Base-by-base conservation (phyloP, 2,113 vertebrate genomes). In the Tympanuchus pallidicinctus region DNA sequence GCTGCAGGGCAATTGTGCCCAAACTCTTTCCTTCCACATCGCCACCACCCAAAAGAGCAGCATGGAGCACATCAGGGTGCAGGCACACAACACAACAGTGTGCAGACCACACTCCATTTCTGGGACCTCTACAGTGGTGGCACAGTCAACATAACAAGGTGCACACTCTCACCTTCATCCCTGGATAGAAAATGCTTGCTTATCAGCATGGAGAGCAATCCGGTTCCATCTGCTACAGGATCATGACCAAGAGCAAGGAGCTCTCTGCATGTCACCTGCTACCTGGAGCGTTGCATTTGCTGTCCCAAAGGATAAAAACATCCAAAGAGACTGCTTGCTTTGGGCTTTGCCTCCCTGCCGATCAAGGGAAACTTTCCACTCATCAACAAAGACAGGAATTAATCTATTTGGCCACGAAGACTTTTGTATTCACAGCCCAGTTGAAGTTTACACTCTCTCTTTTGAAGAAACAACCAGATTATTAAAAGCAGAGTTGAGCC, bases 1-100 rank as follows among this genome's bases (percentile, higher is more conserved):
- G 2, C 1, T 16, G 1, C 1, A 25, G 9, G 40, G 4, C 25
- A 47, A 69, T 40, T 8, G 0, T 25, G 85, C 17, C 61, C 70
- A 22, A 59, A 66, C 30, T 61, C 38, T 0, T 0, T 45, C 61
- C 63, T 57, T 75, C 71, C 48, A 1, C 6, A 10, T n/a, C 25
- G 54, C 38, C 18, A 1, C 7, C 11, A 7, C 34, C 69, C 67
- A 5, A 8, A 13, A 4, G 18, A 22, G 43, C 19, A 30, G 8
- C 12, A 27, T 36, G 3, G 43, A 50, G 30, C 10, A 34, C 8
- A 3, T 20, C 21, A 13, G 11, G 36, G 54, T 13, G 8, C 45
- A n/a, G 61, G 11, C 9, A 21, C 54, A 3, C 22, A 34, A 19
- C 8, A 40, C 8, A 6, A 14, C 12, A 21, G 11, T 22, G 54